Conservation (phyloP, 2,113 vertebrate species). For the Lichenostomus cassidix region DNA sequence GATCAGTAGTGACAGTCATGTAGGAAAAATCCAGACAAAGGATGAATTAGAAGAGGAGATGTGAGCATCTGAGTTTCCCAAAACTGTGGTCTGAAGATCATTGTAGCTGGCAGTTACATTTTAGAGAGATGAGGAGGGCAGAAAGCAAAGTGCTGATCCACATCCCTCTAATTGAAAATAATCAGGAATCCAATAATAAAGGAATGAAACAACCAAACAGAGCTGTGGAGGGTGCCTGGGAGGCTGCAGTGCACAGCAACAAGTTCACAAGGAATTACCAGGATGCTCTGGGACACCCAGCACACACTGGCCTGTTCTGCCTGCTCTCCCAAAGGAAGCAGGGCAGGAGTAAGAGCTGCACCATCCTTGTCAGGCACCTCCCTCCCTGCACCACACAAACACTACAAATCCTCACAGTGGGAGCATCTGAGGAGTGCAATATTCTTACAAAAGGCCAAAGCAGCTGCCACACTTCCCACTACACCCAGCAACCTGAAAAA, state of each 20-base stretch:
- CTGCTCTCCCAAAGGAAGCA: neutral
- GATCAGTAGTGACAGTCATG: neutral
- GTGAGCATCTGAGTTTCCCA: neutral
- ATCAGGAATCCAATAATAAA: neutral
- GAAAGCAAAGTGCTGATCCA: neutral
- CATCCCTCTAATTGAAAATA: neutral
- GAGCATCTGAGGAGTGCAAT: neutral
- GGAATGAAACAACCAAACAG: neutral
- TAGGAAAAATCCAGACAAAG: constrained; percentile 15
- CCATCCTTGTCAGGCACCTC: neutral
- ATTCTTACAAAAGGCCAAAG: constrained; percentile 23
- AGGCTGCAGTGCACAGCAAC: neutral
- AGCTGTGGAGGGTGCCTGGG: neutral
- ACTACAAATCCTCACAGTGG: neutral
- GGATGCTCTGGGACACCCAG: neutral
- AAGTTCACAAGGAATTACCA: neutral
- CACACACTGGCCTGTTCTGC: neutral
- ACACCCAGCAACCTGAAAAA: neutral
- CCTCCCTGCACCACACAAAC: neutral
- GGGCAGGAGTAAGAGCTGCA: neutral
- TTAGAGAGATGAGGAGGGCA: neutral
- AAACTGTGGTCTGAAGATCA: neutral
- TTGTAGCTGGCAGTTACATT: neutral
- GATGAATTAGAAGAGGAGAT: neutral
- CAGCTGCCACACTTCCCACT: constrained; percentile 39